Base-by-base conservation (phyloP, 2,888 invertebrate species). In the Papilio protenor region DNA sequence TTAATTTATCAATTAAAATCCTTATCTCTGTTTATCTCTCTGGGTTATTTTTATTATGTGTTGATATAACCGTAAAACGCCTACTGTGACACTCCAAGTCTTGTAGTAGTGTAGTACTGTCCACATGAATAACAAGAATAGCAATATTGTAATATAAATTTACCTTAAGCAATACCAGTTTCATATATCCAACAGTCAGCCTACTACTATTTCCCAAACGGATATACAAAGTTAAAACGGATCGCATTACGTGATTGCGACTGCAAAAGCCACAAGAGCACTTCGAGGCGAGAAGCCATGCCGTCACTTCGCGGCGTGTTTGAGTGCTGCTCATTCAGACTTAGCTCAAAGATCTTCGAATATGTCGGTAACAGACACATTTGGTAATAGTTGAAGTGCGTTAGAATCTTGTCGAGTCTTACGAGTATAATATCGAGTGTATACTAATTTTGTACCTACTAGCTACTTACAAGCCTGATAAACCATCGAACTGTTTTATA, bases 211-310 rank as follows among this genome's bases (percentile, higher is more conserved):
- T 40, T 40, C 40, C n/a, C 64, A 27, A 66, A n/a, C 2, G 10
- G 40, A 66, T 40, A 27, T 6, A 6, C 77, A 79, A 77, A 74
- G 78, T 78, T 76, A 81, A 40, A 81, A 75, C 77, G 76, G 80
- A 78, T 76, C 55, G 71, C 61, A 76, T 77, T 82, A 81, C 79
- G 80, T 0, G 40, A 40, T 57, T 45, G 73, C 78, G 75, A 74
- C 79, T 78, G 77, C 76, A 40, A 40, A 77, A 75, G 78, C 75
- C 79, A 77, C 75, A 73, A 81, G 79, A 70, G 77, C 81, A 74
- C 77, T 77, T 75, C 40, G 59, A 70, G 69, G 66, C 40, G 40
- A 79, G 77, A 77, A 75, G 75, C 57, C 75, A 75, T 55, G 73
- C 74, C 40, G 40, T 79, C 79, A 79, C 76, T 80, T 79, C 40